A percentile compares a stretch with the other conserved stretches of the same genome.
phyloP scores from a whole-genome alignment of 2,797 vertebrate genomes.

The Octomys mimax region DNA sequence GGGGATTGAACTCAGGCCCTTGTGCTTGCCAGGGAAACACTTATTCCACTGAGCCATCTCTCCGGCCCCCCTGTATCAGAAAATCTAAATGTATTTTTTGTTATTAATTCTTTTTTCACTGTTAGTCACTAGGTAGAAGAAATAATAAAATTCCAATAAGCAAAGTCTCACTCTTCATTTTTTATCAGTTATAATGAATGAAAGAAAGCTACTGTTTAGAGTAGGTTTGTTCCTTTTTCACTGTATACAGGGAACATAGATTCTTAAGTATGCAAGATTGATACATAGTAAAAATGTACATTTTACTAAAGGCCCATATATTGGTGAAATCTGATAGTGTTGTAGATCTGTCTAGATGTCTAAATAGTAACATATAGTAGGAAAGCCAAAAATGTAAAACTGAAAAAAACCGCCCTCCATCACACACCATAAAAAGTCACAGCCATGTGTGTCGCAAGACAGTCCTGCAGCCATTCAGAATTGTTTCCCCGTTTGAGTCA shows the following conservation, averaged over 20 bases:
- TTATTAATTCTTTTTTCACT: constrained; percentile 73
- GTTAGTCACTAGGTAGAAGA: constrained; percentile 60
- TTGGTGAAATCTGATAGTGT: constrained; percentile 18
- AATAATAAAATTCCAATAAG: constrained; percentile 73
- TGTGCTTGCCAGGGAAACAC: too few relatives aligned
- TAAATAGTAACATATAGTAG: constrained; percentile 25
- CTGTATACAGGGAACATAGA: neutral
- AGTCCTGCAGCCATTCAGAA: constrained; percentile 78
- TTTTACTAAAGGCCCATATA: constrained; percentile 69
- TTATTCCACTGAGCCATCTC: too few relatives aligned
- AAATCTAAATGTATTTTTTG: constrained; percentile 61
- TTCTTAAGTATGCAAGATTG: constrained; percentile 61
- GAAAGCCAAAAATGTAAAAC: constrained; percentile 70
- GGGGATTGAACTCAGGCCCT: too few relatives aligned
- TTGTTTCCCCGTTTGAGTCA: constrained; percentile 78
- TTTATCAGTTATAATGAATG: constrained; percentile 50
- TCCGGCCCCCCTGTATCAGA: neutral
- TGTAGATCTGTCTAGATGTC: constrained; percentile 44
- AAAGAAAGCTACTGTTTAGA: constrained; percentile 63
- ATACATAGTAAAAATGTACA: constrained; percentile 61
- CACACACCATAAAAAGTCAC: constrained; percentile 76
- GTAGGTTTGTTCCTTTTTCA: constrained; percentile 29
- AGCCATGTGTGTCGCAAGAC: constrained; percentile 60
- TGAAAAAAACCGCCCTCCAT: neutral
- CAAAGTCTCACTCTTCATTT: constrained; percentile 73